Evolutionary conservation across 2,113 vertebrate genomes (phyloP).

Genomic region (Hippolais icterina): DNA sequence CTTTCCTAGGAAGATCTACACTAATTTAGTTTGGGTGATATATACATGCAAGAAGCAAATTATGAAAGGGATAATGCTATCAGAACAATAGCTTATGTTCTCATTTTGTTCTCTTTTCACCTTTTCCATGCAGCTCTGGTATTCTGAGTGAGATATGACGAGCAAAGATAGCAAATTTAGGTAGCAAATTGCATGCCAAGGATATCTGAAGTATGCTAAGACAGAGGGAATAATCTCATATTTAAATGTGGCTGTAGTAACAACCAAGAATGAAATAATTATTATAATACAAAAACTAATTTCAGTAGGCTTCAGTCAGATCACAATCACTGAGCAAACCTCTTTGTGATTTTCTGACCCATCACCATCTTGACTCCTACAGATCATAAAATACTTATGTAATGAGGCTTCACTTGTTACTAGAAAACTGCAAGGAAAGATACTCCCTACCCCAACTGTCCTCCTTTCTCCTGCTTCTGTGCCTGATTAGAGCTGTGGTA

Average conservation of each 20-base stretch:
- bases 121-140: neutral
- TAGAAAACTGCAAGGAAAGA: neutral
- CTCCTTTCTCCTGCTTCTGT: neutral
- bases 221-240: neutral
- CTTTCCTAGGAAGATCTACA: neutral
- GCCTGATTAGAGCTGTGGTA: neutral
- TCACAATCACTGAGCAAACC: neutral
- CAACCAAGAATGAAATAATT: neutral
- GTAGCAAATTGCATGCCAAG: neutral
- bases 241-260: neutral
- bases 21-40: neutral
- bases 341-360: neutral
- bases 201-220: neutral
- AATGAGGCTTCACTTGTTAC: neutral
- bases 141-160: neutral
- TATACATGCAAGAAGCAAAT: neutral
- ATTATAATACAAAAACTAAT: neutral
- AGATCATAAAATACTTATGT: neutral
- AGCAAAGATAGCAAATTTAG: neutral
- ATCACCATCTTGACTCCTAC: neutral
- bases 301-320: neutral
- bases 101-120: neutral
- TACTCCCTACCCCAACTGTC: neutral
- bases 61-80: neutral
- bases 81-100: neutral